Evolutionary conservation across 2,113 vertebrate species (phyloP).

Genomic region (Stegostoma tigrinum): DNA sequence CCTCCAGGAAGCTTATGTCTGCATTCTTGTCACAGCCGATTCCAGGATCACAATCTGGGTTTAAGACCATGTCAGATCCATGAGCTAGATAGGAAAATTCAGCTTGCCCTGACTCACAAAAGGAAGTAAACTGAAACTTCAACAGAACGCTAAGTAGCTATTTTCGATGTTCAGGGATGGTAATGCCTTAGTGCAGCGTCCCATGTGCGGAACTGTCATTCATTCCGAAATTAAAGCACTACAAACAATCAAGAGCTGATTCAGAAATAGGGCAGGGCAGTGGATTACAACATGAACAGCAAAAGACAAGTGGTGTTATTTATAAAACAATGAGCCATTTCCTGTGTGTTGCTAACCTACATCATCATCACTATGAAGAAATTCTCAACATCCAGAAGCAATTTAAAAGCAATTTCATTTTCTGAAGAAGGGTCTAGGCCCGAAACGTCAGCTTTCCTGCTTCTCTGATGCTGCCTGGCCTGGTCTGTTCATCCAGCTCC

Average conservation of each 20-base stretch:
- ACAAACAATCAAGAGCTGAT: not conserved
- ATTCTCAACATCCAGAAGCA: not conserved
- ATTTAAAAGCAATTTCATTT: not conserved
- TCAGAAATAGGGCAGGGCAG: not conserved
- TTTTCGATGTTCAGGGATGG: not conserved
- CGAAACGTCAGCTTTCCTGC: no score
- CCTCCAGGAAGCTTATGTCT: no score
- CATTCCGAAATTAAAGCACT: not conserved
- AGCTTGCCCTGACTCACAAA: not conserved
- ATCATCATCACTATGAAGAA: not conserved
- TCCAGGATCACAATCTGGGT: no score
- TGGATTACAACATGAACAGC: not conserved
- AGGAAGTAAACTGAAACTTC: not conserved
- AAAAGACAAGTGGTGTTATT: not conserved
- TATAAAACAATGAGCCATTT: not conserved
- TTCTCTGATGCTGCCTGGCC: no score
- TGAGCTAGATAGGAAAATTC: not conserved
- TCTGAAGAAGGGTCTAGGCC: no score
- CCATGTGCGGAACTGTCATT: not conserved
- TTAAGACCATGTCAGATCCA: no score
- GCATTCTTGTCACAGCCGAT: no score
- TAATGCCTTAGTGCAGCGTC: not conserved
- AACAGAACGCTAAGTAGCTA: not conserved
- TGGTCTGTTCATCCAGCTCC: no score
- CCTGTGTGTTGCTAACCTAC: not conserved